phyloP scores from a whole-genome alignment of 2,797 vertebrate genomes.

The Nannoperca obscura region DNA sequence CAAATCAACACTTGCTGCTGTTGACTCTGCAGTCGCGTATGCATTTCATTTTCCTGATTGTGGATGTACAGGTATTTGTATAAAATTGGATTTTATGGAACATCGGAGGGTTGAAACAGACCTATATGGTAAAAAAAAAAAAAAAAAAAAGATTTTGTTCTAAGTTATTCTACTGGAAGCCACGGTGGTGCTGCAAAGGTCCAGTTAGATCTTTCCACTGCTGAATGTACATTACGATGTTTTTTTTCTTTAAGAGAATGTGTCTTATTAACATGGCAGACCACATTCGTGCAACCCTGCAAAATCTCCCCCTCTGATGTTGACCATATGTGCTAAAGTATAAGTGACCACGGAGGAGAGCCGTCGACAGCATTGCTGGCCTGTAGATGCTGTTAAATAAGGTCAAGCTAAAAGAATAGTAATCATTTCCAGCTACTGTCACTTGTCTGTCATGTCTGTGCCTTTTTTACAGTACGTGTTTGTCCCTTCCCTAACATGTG shows the following conservation, averaged over 20 bases:
- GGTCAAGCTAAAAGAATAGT: slow-evolving; percentile 24
- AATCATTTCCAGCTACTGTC: slow-evolving; percentile 36
- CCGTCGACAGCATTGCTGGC: slow-evolving; percentile 29
- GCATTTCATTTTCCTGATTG: slow-evolving; percentile 50
- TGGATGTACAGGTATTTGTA: slow-evolving; percentile 51
- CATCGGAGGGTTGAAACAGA: slow-evolving; percentile 17
- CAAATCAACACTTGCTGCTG: slow-evolving; percentile 62
- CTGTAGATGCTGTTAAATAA: slow-evolving; percentile 37
- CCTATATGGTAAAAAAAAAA: background rate
- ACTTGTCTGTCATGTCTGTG: slow-evolving; percentile 60
- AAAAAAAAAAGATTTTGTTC: too few relatives aligned
- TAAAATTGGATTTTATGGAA: slow-evolving; percentile 24
- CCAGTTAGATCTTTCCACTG: slow-evolving; percentile 43
- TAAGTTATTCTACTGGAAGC: slow-evolving; percentile 69
- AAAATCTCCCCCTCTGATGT: slow-evolving; percentile 67
- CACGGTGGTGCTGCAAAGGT: slow-evolving; percentile 54
- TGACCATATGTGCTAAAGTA: slow-evolving; percentile 66
- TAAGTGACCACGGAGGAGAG: slow-evolving; percentile 23
- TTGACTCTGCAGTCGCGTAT: slow-evolving; percentile 55
- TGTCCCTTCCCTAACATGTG: slow-evolving; percentile 1
- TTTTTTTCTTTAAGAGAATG: slow-evolving; percentile 43
- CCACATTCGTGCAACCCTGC: slow-evolving; percentile 47
- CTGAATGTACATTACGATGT: slow-evolving; percentile 67
- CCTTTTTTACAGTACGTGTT: slow-evolving; percentile 52
- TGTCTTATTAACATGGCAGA: slow-evolving; percentile 65